Evolutionary conservation across 2,797 vertebrate species (phyloP).

Genomic region (Oceanodroma leucorhoa): DNA sequence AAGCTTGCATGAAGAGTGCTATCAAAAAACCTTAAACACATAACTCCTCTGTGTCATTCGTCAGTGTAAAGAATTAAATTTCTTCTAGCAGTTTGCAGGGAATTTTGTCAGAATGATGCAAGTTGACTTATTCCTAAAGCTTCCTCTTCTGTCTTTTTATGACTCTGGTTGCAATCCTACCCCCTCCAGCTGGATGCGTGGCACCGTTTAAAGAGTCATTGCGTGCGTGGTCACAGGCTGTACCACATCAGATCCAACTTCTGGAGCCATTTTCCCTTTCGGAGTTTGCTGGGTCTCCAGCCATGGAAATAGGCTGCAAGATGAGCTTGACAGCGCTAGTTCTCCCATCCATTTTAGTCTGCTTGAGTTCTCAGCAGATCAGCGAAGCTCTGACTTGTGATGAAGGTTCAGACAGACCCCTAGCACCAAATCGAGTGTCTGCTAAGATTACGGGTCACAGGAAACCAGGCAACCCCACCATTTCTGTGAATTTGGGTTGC

Average conservation of each 20-base stretch:
- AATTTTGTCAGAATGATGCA: neutral
- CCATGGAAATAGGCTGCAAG: neutral
- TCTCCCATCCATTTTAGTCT: neutral
- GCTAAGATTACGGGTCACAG: fast-evolving
- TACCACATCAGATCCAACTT: neutral
- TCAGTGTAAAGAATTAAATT: neutral
- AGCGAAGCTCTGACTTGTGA: neutral
- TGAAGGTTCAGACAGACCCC: neutral
- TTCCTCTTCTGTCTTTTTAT: neutral
- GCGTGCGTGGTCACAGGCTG: neutral
- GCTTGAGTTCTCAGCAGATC: neutral
- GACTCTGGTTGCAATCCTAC: neutral
- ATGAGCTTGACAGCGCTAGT: neutral
- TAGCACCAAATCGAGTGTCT: fast-evolving
- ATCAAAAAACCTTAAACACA: neutral
- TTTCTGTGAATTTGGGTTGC: neutral
- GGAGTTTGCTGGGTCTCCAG: neutral
- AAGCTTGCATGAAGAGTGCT: neutral
- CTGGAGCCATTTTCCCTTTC: neutral
- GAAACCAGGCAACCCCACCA: neutral
- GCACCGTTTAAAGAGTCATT: too few species aligned
- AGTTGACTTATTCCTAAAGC: neutral
- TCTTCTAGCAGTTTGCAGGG: neutral
- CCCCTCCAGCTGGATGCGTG: neutral
- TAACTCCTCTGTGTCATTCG: neutral